Conservation (phyloP, 2,888 invertebrate species). For the Caenorhabditis sp. region DNA sequence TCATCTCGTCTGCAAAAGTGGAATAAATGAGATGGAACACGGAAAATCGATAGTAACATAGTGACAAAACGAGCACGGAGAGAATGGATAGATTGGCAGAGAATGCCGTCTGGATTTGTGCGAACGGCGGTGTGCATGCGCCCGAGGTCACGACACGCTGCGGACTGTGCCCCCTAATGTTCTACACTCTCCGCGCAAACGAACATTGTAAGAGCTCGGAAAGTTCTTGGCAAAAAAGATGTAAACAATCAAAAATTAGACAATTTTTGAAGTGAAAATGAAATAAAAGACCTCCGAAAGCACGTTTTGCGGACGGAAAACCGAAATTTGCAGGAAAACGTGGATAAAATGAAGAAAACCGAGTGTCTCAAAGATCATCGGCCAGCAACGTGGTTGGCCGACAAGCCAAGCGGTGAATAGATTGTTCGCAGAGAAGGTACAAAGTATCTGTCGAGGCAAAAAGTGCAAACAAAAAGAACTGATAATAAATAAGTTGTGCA, state of each 20-base stretch:
- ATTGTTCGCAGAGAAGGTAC: conserved; percentile 51
- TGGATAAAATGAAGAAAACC: conserved; percentile 9
- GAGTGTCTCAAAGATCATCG: conserved; percentile 43
- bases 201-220: no score
- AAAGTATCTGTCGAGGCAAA: conserved; percentile 37
- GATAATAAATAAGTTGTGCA: conserved; percentile 31
- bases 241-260: neutral
- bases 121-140: conserved; percentile 12
- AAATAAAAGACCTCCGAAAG: no score
- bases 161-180: conserved; percentile 30
- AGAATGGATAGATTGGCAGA: neutral
- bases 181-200: neutral
- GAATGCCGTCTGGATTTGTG: neutral
- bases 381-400: conserved; percentile 53
- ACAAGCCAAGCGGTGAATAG: conserved; percentile 18
- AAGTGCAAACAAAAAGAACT: conserved; percentile 42
- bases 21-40: neutral
- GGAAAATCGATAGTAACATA: conserved; percentile 1
- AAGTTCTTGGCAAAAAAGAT: neutral
- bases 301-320: no score
- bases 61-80: neutral
- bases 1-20: conserved; percentile 58
- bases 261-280: no score
- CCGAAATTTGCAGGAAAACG: neutral
- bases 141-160: conserved; percentile 26